Conservation (phyloP, 2,888 invertebrate genomes). For the Apotomis turbidana region DNA sequence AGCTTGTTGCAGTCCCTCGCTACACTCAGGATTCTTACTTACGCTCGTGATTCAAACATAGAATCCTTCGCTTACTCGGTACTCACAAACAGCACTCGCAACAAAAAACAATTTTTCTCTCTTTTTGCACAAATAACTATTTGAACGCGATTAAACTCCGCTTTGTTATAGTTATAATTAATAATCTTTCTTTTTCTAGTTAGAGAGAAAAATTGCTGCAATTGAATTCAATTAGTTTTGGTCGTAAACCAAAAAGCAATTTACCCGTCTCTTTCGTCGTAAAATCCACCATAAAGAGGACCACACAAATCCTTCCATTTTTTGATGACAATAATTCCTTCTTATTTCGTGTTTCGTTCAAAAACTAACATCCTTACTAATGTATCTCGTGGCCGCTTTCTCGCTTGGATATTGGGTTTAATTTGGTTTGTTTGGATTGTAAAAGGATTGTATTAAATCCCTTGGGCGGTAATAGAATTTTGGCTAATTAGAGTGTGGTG, state of each 20-base stretch:
- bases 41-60: too few relatives aligned
- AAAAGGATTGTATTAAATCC: conserved; percentile 6
- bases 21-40: too few relatives aligned
- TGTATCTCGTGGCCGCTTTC: neutral
- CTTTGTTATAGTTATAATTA: too few relatives aligned
- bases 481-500: conserved; percentile 20
- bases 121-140: too few relatives aligned
- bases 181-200: too few relatives aligned
- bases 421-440: neutral
- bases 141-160: too few relatives aligned
- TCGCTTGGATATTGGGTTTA: neutral
- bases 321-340: conserved; percentile 20
- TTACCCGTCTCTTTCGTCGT: neutral
- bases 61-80: too few relatives aligned
- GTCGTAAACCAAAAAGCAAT: neutral
- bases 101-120: too few relatives aligned
- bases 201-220: too few relatives aligned
- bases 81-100: too few relatives aligned
- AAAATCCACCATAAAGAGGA: neutral
- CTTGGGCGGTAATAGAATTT: conserved; percentile 25
- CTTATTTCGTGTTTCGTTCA: neutral
- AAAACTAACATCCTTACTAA: neutral
- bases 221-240: neutral
- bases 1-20: too few relatives aligned
- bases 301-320: neutral